Conservation (phyloP, 2,888 invertebrate species). For the Emesis russula region DNA sequence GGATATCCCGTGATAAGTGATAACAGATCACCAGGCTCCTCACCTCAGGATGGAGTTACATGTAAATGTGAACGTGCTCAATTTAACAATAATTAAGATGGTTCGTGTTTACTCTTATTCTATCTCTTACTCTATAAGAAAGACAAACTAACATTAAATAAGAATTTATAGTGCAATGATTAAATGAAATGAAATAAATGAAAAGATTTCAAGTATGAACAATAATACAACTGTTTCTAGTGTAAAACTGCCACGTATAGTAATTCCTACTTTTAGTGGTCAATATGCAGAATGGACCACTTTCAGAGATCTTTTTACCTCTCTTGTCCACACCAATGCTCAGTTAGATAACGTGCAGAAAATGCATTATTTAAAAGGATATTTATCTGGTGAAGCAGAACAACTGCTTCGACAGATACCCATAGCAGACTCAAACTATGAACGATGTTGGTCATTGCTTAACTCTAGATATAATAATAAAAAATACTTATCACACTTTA, state of each 20-base stretch:
- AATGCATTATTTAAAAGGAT: background rate
- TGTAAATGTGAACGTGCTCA: too few relatives aligned
- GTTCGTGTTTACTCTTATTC: too few relatives aligned
- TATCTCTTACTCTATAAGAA: too few relatives aligned
- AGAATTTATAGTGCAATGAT: too few relatives aligned
- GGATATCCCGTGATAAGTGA: too few relatives aligned
- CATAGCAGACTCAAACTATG: background rate
- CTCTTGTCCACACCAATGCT: background rate
- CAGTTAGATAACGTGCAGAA: background rate
- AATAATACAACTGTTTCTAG: background rate
- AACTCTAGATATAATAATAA: slow-evolving; percentile 9
- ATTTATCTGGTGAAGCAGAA: background rate
- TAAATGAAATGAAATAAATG: too few relatives aligned
- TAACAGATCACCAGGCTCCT: too few relatives aligned
- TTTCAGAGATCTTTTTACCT: background rate
- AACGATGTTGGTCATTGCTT: slow-evolving; percentile 20
- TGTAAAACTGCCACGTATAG: background rate
- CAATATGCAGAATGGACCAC: background rate
- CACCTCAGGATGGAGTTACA: too few relatives aligned
- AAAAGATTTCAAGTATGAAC: background rate
- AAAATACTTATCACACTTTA: slow-evolving; percentile 8
- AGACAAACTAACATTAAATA: too few relatives aligned
- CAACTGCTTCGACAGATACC: slow-evolving; percentile 10
- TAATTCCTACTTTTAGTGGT: background rate
- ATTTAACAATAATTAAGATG: too few relatives aligned